Evolutionary conservation across 2,113 vertebrate genomes (phyloP), one percentile per base, ranked within the genome.

Genomic region (Gadus macrocephalus): DNA sequence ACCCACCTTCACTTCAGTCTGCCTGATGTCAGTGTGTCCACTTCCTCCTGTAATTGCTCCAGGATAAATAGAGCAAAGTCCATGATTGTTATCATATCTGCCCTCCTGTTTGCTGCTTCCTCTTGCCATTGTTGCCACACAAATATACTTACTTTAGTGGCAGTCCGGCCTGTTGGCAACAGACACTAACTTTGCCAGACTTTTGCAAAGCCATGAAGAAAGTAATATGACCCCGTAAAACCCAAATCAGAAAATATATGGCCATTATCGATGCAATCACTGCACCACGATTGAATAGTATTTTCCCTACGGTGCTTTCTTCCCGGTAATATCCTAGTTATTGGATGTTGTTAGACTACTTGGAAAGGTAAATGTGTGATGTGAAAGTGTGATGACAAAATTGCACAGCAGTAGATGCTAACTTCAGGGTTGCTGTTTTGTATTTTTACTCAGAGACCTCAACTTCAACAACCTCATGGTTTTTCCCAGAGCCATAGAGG

Each of bases 381-480:
- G 38, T 42, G 38, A 42, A 11, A 11, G 38, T 8, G 11, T 25
- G 31, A 35, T 35, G 31, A 35, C 35, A 8, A 28, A 42, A 64
- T n/a, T 67, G 6, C 1, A n/a, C 56, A 64, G 61, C 61, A 69
- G 68, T 31, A 42, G 14, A 9, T 0, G 0, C 68, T 73, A 31
- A 85, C 74, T 71, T 74, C 72, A 7, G 31, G 31, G 31, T 35
- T 35, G 31, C 75, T 70, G 66, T 76, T 84, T 59, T 38, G 7
- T 65, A 64, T 66, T 68, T 74, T 72, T 62, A 77, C 74, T 63
- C 69, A 99, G 97, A 79, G 97, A 99, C 87, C 93, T 99, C 81
- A 99, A 98, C 91, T 98, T 96, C 79, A 98, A 99, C 78, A 96
- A 93, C 86, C 89, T 99, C 87, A 91, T 91, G 71, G 93, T 92